phyloP scores from a whole-genome alignment of 2,888 invertebrate species.

The Rotaria socialis region DNA sequence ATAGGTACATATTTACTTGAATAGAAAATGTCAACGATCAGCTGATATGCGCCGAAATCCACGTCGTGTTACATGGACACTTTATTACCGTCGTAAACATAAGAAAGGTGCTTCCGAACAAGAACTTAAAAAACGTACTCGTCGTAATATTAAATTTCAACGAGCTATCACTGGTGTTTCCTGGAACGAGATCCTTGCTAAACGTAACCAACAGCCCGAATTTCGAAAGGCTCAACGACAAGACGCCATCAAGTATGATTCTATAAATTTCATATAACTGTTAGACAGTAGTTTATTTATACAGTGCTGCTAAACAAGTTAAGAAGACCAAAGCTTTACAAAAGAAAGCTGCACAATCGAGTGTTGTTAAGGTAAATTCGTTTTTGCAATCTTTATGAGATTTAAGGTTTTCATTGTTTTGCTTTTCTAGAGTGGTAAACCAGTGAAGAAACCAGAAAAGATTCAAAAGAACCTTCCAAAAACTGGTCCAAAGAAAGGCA shows the following conservation, averaged over 20 bases:
- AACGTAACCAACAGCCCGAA: conserved; percentile 93
- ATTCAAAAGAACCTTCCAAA: conserved; percentile 27
- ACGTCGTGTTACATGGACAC: conserved; percentile 98
- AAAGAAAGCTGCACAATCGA: not conserved
- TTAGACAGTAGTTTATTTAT: conserved; percentile 30
- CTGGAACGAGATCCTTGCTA: conserved; percentile 92
- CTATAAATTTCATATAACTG: not conserved
- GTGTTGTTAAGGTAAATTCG: not conserved
- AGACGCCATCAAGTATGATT: conserved; percentile 75
- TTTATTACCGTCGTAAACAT: conserved; percentile 96
- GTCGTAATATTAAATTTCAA: conserved; percentile 90
- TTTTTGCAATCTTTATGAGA: no score
- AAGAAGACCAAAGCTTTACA: conserved; percentile 75
- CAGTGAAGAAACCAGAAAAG: conserved; percentile 27
- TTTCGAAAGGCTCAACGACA: conserved; percentile 95
- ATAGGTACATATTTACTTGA: conserved; percentile 89
- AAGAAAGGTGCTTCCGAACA: conserved; percentile 95
- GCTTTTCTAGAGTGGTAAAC: not conserved
- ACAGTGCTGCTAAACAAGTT: conserved; percentile 85
- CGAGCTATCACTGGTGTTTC: conserved; percentile 96
- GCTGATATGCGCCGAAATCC: conserved; percentile 94
- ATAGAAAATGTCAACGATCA: conserved; percentile 91
- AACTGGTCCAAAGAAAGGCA: conserved; percentile 25
- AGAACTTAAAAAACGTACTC: conserved; percentile 84
- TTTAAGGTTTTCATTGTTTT: no score